phyloP scores from a whole-genome alignment of 2,797 vertebrate species.

The Hozukius guyotensis region DNA sequence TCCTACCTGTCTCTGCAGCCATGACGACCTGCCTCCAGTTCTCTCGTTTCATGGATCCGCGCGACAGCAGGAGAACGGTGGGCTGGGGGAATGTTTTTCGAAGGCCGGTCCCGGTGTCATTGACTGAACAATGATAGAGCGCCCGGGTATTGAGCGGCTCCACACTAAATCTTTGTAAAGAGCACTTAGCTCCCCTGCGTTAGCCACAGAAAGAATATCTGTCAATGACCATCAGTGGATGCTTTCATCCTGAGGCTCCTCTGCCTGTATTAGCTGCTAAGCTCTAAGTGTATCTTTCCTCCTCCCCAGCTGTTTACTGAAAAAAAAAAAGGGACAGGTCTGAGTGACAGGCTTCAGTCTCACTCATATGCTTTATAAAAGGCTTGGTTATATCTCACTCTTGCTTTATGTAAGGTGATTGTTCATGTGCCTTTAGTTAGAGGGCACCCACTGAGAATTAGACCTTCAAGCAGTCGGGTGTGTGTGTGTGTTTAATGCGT shows the following conservation, averaged over 20 bases:
- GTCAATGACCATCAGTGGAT: conserved; percentile 83
- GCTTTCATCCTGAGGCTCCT: conserved; percentile 79
- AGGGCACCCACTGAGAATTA: neutral
- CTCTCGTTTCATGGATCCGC: conserved; percentile 54
- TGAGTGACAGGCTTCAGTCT: conserved; percentile 48
- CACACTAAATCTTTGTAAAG: conserved; percentile 82
- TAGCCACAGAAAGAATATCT: conserved; percentile 82
- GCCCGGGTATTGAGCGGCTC: conserved; percentile 67
- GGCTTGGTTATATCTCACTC: conserved; percentile 19
- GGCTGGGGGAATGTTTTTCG: conserved; percentile 67
- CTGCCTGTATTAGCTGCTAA: conserved; percentile 68
- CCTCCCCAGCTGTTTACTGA: conserved; percentile 49
- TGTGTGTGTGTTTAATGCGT: neutral
- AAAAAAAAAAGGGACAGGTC: conserved; percentile 18
- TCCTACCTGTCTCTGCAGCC: conserved; percentile 41
- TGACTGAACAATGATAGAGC: conserved; percentile 81
- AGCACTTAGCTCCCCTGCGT: conserved; percentile 80
- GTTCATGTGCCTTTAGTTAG: neutral
- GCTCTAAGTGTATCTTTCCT: conserved; percentile 67
- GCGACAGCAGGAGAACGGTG: conserved; percentile 56
- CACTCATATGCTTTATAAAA: conserved; percentile 22
- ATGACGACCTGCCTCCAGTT: conserved; percentile 37
- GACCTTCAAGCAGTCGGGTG: neutral
- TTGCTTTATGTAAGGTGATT: conserved; percentile 6
- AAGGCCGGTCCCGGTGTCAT: conserved; percentile 78